Base-by-base conservation (phyloP, 2,888 invertebrate genomes). In the Atrina japonica region DNA sequence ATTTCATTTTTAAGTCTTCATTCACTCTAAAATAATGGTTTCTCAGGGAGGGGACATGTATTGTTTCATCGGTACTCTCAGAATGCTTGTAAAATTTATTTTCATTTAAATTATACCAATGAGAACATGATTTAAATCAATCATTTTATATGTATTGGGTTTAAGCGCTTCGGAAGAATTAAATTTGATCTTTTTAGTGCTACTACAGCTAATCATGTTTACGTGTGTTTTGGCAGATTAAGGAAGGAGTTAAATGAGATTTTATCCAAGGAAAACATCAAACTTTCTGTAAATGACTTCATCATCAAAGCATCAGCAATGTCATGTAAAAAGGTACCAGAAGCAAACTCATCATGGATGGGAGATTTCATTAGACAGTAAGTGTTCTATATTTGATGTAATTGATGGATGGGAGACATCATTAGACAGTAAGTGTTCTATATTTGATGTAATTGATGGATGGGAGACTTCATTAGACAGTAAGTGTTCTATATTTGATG, bases 281-380 rank as follows among this genome's bases (percentile, higher is more conserved):
- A 96, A 91, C 92, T 99, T 21, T 97, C 97, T 45, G 94, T 99
- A 3, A 99, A 98, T 88, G 99, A 99, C 91, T 97, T 99, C 86
- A 94, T 99, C 63, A 94, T 99, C 63, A 99, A 99, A 91, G 98
- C 97, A 0, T 94, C 96, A 23, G 97, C 98, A 3, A 92, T 95
- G 77, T 96, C 98, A 5, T 96, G 95, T 88, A 94, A 94, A 88
- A 95, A 95, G 89, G 96, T 99, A 65, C 98, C 98, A 0, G 95
- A 97, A 85, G 96, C 95, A 9, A 99, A 99, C 91, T 95, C 97
- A 1, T 94, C 96, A 70, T 99, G 98, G 98, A 94, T 97, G 94
- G 98, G 96, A 66, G 93, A 94, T 6, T 94, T 94, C 84, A 97
- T 99, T 87, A 93, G 98, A 92, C 96, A 97, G 96, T 97, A 91